Evolutionary conservation across 92 coral and sea anemone species (phyloP).

Genomic region (Chrysogorgia sp.): DNA sequence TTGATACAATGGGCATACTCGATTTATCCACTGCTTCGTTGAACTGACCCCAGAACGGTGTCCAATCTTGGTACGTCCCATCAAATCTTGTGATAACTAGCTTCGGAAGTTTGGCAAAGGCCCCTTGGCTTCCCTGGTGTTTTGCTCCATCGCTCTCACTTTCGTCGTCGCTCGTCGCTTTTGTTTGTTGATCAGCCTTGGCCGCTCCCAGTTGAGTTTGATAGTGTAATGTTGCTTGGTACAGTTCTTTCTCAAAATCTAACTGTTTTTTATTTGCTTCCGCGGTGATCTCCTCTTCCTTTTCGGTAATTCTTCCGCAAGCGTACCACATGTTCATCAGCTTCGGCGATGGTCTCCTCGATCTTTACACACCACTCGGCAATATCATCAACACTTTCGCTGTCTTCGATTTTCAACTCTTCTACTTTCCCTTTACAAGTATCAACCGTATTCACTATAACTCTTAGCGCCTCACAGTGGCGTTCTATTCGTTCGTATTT

Average conservation of each 20-base stretch:
- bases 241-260: conserved; percentile 20
- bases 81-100: conserved; percentile 13
- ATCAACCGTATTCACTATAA: conserved; percentile 15
- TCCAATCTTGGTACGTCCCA: conserved; percentile 38
- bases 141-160: too few species aligned
- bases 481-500: conserved; percentile 38
- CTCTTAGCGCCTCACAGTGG: conserved; percentile 28
- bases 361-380: background rate
- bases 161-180: too few species aligned
- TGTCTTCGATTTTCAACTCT: conserved; percentile 20
- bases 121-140: too few species aligned
- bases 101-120: too few species aligned
- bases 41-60: conserved; percentile 26
- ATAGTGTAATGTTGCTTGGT: background rate
- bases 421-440: conserved; percentile 10
- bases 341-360: background rate
- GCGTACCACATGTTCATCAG: background rate
- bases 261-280: too few species aligned
- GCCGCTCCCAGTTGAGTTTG: conserved; percentile 8
- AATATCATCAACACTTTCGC: background rate
- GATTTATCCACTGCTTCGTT: conserved; percentile 10
- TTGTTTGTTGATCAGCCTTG: background rate
- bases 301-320: background rate
- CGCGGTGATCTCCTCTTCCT: background rate
- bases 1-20: conserved; percentile 21